These are phyloP conservation scores for Zosterops borbonicus DNA, from an alignment of 2,113 vertebrate genomes.

Conservation along the genomic window DNA sequence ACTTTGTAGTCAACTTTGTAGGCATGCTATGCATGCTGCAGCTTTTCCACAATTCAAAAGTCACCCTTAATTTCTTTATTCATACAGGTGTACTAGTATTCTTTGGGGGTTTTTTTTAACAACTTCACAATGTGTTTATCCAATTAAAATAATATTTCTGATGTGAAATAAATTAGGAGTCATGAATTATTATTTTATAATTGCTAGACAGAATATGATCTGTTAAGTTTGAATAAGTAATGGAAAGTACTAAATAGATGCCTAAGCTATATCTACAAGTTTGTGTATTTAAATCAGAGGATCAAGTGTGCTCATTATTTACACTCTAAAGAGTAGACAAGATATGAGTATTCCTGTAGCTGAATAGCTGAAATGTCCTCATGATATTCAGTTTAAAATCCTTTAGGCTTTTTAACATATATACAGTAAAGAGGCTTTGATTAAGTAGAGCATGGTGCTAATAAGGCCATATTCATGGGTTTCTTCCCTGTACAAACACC, in stretches of 20 bases:
- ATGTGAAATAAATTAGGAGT: background rate
- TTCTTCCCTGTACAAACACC: accelerated
- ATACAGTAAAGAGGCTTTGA: background rate
- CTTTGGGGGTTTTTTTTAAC: background rate
- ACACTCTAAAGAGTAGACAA: background rate
- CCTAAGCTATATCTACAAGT: background rate
- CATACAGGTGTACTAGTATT: background rate
- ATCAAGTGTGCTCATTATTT: background rate
- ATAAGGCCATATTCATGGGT: background rate
- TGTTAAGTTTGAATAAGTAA: background rate
- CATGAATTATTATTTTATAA: background rate
- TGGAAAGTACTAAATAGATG: background rate
- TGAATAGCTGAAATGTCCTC: background rate
- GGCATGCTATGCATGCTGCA: background rate
- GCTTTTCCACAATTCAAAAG: background rate
- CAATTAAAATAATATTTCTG: background rate
- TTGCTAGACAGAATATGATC: background rate
- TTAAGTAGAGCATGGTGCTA: background rate
- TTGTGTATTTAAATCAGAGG: background rate
- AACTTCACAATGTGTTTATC: background rate
- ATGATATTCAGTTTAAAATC: background rate
- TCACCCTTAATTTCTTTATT: background rate
- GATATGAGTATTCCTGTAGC: background rate
- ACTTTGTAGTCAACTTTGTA: background rate
- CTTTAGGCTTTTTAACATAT: background rate